phyloP scores from a whole-genome alignment of 2,888 invertebrate species.

The Vesta saturnalis region DNA sequence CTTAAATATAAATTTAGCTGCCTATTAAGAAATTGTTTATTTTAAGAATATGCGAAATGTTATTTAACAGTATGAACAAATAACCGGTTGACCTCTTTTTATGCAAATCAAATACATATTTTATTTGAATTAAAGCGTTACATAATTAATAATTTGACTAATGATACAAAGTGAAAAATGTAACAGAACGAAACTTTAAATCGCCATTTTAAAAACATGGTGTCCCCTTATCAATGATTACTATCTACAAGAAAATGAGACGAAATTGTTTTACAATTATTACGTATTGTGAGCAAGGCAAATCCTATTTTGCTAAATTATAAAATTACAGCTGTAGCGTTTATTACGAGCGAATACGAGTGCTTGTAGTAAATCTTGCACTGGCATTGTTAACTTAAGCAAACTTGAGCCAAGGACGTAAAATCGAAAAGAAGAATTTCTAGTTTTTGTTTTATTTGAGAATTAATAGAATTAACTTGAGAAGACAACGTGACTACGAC shows the following conservation, averaged over 20 bases:
- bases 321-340: no score
- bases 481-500: constrained; percentile 17
- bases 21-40: neutral
- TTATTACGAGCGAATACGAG: no score
- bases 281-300: no score
- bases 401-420: constrained; percentile 24
- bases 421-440: constrained; percentile 28
- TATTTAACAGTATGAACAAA: constrained; percentile 10
- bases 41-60: constrained; percentile 7
- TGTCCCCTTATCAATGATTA: no score
- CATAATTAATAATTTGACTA: neutral
- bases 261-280: no score
- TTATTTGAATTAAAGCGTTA: constrained; percentile 2
- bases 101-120: neutral
- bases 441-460: constrained; percentile 33
- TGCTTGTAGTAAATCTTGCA: neutral
- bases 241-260: no score
- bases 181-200: neutral
- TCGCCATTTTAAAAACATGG: no score
- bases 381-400: neutral
- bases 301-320: no score
- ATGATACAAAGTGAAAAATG: neutral
- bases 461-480: constrained; percentile 31
- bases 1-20: neutral
- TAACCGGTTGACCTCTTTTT: constrained; percentile 9